phyloP scores from a whole-genome alignment of 2,888 invertebrate genomes.

The Eilema caniola region DNA sequence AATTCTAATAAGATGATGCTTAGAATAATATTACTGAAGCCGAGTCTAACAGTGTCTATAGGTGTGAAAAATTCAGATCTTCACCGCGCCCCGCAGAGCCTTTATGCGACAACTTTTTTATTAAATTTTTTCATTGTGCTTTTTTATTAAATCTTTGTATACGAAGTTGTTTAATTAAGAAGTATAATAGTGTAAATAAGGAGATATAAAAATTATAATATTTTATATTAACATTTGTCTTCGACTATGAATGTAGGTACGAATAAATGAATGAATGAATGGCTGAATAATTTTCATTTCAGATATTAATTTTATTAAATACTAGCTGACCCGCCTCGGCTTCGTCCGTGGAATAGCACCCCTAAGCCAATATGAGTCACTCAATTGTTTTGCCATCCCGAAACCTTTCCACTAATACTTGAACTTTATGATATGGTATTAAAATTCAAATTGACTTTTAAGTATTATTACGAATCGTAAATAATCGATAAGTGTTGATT shows the following conservation, averaged over 20 bases:
- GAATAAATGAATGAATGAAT: not conserved
- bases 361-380: too few relatives aligned
- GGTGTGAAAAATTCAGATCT: not conserved
- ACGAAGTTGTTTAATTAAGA: not conserved
- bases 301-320: not conserved
- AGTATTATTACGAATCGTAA: too few relatives aligned
- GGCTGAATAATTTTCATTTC: not conserved
- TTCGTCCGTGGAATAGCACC: too few relatives aligned
- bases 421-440: too few relatives aligned
- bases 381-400: too few relatives aligned
- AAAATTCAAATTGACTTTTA: too few relatives aligned
- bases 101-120: not conserved
- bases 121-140: not conserved
- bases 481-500: too few relatives aligned
- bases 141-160: too few relatives aligned
- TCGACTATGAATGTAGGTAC: not conserved
- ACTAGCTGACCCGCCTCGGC: too few relatives aligned
- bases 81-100: not conserved
- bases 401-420: too few relatives aligned
- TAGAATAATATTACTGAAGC: not conserved
- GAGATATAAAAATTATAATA: not conserved
- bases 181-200: not conserved
- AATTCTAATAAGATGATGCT: not conserved
- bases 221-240: not conserved
- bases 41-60: not conserved